Base-by-base conservation (phyloP, 1,140 invertebrate species). In the Vollenhovia emeryi region DNA sequence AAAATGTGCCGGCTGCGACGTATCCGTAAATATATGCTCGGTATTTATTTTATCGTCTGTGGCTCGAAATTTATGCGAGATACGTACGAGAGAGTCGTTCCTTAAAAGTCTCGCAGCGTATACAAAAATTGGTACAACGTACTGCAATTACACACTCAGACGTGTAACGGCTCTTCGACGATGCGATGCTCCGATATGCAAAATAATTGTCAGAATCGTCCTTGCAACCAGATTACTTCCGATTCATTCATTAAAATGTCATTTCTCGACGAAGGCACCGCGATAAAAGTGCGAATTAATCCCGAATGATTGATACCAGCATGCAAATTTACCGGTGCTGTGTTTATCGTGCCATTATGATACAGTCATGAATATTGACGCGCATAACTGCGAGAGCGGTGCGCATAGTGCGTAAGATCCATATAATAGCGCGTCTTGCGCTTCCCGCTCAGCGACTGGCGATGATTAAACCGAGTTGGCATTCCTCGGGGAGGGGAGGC, bases 401-500 rank as follows among this genome's bases (percentile, higher is more conserved):
- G 43, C 66, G 45, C 64, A 66, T 71, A 74, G 71, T 71, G 66
- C 59, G 45, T 82, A 73, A 73, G 78, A 73, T 45, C 48, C 50
- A 24, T 30, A 73, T 73, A 82, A 82, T 71, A 79, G 66, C 50
- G 66, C 36, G 21, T 33, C 50, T 62, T 55, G 62, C 43, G 87
- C 85, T 71, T 59, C 87, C 78, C 87, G 79, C 87, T 76, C 78
- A 68, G 75, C 60, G 73, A 55, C 18, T 64, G 55, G 33, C 79
- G 75, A 84, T 87, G 88, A 90, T 90, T 90, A 89, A 89, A 89
- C 74, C 87, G 87, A 87, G 52, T 62, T 64, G 88, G 80, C 85
- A 89, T 89, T 87, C 87, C 88, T 55, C 85, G 11, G 21, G 43
- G 33, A 36, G 84, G 69, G 88, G 73, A 89, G 79, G 85, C 78